phyloP scores from a whole-genome alignment of 2,797 vertebrate genomes.

The Acomys russatus region DNA sequence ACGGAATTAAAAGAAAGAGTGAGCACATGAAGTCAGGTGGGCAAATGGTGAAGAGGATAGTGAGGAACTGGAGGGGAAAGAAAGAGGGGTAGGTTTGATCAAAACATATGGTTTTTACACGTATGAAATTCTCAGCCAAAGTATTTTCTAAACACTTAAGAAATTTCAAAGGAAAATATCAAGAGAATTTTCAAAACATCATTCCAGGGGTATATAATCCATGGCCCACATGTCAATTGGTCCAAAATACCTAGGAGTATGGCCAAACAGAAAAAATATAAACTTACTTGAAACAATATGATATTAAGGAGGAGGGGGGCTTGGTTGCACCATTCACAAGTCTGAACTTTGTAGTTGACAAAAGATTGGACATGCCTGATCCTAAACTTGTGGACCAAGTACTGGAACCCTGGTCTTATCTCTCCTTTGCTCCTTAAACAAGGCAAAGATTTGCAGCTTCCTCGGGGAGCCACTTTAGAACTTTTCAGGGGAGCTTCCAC shows the following conservation, averaged over 20 bases:
- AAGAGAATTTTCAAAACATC: not conserved
- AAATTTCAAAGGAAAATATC: slow-evolving; percentile 24
- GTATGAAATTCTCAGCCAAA: not conserved
- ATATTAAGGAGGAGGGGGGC: not conserved
- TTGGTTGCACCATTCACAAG: not conserved
- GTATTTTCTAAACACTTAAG: slow-evolving; percentile 31
- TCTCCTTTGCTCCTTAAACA: not conserved
- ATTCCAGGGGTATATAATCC: not conserved
- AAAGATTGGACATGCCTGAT: not conserved
- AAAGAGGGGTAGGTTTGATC: not conserved
- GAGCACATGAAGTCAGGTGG: not conserved
- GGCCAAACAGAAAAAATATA: not conserved
- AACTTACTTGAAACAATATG: not conserved
- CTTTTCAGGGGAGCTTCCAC: not conserved
- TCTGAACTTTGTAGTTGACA: not conserved
- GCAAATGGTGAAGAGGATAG: not conserved
- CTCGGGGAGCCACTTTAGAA: not conserved
- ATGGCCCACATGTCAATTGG: not conserved
- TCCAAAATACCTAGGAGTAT: not conserved
- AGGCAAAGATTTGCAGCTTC: not conserved
- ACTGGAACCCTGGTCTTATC: not conserved
- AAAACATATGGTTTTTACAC: not conserved
- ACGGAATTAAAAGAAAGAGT: not conserved
- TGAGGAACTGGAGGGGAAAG: not conserved
- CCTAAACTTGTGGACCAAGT: no score